These are phyloP conservation scores for Prorops nasuta DNA, from an alignment of 1,140 invertebrate species.

Conservation along the genomic window DNA sequence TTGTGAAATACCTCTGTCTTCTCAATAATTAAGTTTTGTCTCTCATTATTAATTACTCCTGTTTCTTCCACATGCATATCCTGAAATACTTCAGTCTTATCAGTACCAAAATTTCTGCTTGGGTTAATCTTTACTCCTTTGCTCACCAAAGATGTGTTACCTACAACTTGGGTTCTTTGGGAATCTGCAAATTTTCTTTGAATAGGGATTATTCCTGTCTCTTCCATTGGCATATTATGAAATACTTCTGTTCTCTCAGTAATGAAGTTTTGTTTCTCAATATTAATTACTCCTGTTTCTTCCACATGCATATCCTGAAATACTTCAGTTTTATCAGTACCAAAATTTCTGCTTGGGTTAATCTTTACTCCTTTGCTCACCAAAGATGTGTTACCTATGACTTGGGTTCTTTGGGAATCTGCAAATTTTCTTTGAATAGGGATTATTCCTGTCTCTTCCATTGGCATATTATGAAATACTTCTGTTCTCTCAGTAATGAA, in stretches of 20 bases:
- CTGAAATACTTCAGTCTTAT: not conserved
- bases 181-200: not conserved
- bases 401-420: not conserved
- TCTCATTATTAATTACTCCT: not conserved
- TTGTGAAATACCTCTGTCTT: conserved; percentile 2
- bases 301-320: not conserved
- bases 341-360: not conserved
- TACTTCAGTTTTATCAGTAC: not conserved
- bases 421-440: not conserved
- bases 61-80: not conserved
- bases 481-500: not conserved
- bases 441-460: conserved; percentile 15
- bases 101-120: not conserved
- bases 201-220: conserved; percentile 1
- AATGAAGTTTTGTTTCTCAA: not conserved
- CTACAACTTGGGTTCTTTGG: not conserved
- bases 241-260: not conserved
- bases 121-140: not conserved
- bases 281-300: not conserved
- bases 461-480: conserved; percentile 4
- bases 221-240: conserved; percentile 9
- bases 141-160: not conserved
- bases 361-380: conserved; percentile 11
- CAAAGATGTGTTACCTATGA: conserved; percentile 13
- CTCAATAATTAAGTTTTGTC: not conserved